Evolutionary conservation across 92 coral and sea anemone genomes (phyloP).

Genomic region (Heliopora coerulea): DNA sequence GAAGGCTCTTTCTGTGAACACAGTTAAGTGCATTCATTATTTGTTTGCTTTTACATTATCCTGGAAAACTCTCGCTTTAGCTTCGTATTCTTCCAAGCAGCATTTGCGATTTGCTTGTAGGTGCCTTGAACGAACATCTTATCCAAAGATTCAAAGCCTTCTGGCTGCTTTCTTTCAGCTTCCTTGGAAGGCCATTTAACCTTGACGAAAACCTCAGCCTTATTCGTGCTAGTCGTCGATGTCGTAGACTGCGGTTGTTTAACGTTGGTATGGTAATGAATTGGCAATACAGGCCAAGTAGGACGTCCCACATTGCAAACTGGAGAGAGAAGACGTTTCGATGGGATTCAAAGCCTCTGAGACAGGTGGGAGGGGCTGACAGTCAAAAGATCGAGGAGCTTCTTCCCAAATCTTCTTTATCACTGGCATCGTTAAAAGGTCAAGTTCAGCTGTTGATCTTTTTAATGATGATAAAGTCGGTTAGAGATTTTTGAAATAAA

Average conservation of each 20-base stretch:
- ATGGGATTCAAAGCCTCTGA: too few relatives aligned
- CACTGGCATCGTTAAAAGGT: background rate
- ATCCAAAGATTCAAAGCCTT: slow-evolving; percentile 57
- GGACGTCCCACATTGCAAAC: slow-evolving; percentile 5
- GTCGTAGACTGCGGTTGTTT: background rate
- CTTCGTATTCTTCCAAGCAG: slow-evolving; percentile 52
- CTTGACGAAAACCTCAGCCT: slow-evolving; percentile 45
- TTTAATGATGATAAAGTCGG: slow-evolving; percentile 1
- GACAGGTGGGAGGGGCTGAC: too few relatives aligned
- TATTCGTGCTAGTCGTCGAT: background rate
- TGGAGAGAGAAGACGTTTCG: too few relatives aligned
- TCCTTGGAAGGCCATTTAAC: slow-evolving; percentile 59
- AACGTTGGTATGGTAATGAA: background rate
- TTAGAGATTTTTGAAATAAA: background rate
- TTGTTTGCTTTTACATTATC: slow-evolving; percentile 51
- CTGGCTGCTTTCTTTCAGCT: slow-evolving; percentile 52
- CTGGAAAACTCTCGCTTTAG: slow-evolving; percentile 49
- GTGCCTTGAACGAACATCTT: slow-evolving; percentile 64
- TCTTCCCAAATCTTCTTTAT: slow-evolving; percentile 19
- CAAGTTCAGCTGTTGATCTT: background rate
- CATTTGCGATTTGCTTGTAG: slow-evolving; percentile 67
- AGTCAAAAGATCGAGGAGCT: background rate
- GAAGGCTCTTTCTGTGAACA: slow-evolving; percentile 64
- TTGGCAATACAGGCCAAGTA: slow-evolving; percentile 26
- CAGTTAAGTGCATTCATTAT: slow-evolving; percentile 50